Percentiles rank a stretch among this genome's conserved stretches.
Evolutionary conservation across 2,888 invertebrate genomes (phyloP).

Genomic region (Phyllotreta cruciferae): DNA sequence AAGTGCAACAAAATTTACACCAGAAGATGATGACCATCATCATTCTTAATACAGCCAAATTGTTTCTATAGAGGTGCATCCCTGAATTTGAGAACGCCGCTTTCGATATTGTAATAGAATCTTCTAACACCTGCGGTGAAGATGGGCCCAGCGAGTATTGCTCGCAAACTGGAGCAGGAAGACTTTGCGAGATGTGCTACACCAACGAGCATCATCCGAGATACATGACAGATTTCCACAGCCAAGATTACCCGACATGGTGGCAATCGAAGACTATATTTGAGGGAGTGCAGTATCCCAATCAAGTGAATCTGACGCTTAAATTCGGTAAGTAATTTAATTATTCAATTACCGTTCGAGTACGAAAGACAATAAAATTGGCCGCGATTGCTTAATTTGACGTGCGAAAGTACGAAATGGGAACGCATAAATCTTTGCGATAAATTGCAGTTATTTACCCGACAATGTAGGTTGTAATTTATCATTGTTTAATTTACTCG

Average conservation of each 20-base stretch:
- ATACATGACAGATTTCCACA: conserved; percentile 91
- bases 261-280: conserved; percentile 99
- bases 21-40: no score
- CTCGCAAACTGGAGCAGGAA: conserved; percentile 80
- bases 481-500: background rate
- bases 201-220: conserved; percentile 72
- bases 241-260: conserved; percentile 90
- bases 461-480: conserved; percentile 13
- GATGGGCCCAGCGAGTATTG: conserved; percentile 82
- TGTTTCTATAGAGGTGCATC: conserved; percentile 80
- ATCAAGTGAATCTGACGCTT: conserved; percentile 81
- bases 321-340: conserved; percentile 47
- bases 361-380: no score
- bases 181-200: conserved; percentile 83
- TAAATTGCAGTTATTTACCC: conserved; percentile 1
- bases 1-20: no score
- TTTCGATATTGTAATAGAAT: conserved; percentile 85
- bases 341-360: background rate
- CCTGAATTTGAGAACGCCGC: conserved; percentile 98
- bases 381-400: background rate
- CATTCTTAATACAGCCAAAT: no score
- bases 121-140: conserved; percentile 95
- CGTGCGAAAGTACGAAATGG: conserved; percentile 1
- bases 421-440: conserved; percentile 15
- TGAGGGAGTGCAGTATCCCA: conserved; percentile 90